Evolutionary conservation across 2,888 invertebrate genomes (phyloP), one percentile per base, ranked within the genome.

Genomic region (Ormyrus rosae): DNA sequence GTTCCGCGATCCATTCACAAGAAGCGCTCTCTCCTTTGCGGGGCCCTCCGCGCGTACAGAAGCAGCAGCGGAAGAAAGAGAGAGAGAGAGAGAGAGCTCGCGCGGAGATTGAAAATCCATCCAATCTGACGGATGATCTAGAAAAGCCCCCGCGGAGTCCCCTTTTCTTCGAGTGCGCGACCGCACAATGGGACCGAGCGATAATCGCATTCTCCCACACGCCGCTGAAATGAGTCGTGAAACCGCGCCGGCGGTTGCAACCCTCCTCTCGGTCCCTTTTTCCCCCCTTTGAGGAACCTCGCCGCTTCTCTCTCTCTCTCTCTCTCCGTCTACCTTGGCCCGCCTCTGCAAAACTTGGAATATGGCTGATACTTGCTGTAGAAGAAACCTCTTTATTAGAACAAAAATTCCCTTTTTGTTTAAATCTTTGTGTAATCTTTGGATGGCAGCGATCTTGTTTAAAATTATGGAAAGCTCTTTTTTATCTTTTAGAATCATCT

Each of bases 161-260:
- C 69, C 13, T 70, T 72, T 58, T 34, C 34, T 74, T 79, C 73
- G 76, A 82, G 78, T 75, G 82, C n/a, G 61, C 11, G 50, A 34
- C 34, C 34, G 82, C 76, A 87, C 87, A 87, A 87, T 86, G 78
- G 84, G 82, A 75, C 73, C 81, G 83, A 84, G 82, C 83, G 84
- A 86, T 87, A 88, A 89, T 88, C 88, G 87, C 86, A 84, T 87
- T 84, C 85, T 87, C 84, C 86, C 86, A 86, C 88, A 87, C 88
- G 60, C 86, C 53, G 85, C 85, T 88, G 89, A 89, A 90, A 90
- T 90, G 90, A 90, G 88, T 87, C 87, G 90, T 90, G 89, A 89
- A 90, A 89, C 88, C 89, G 87, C 34, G 34, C 34, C 34, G 34
- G 34, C 88, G 87, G 51, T 7, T 63, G 13, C 34, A 85, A 87